Evolutionary conservation across 2,888 invertebrate genomes (phyloP), one percentile per base, ranked within the genome.

Genomic region (Limnephilus rhombicus): DNA sequence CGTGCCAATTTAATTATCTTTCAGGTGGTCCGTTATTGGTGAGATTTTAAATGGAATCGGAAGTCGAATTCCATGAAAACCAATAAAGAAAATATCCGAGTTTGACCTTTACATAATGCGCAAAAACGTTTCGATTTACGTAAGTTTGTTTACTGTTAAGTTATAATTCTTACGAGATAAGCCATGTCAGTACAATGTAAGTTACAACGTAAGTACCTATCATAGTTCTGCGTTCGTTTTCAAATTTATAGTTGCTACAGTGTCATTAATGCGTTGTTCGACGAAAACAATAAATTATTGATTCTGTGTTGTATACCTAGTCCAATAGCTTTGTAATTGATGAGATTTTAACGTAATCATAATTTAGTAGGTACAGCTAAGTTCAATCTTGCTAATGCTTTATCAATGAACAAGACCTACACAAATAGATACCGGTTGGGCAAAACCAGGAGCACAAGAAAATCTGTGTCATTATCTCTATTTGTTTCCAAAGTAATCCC

Each of bases 391-490:
- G 24, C 68, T 68, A n/a, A 68, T 68, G 68, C 9, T 68, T 68
- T 68, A 68, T 18, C 18, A 18, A 18, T 68, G 68, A 68, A 68
- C 9, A n/a, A 68, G 68, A 68, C 68, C 68, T 68, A 68, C 9
- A 68, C 24, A 24, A 68, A 24, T 7, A 68, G 9, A 68, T 68
- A 68, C 9, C 68, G 24, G 68, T 24, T n/a, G 24, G 68, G 68
- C 24, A 24, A 53, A 53, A 68, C 68, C 24, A 68, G 1, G 68
- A 7, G 24, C 68, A 68, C 9, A 80, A 37, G n/a, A 81, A 41
- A 49, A 87, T 87, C 81, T 24, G 86, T 87, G 89, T 91, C 92
- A 92, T 87, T 91, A 85, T 92, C 45, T 89, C 53, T 29, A 83
- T 86, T 91, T 91, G 91, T 91, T 91, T 89, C 85, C 53, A 31